A percentile compares a stretch with the other conserved stretches of the same genome.
Conservation (phyloP, 2,888 invertebrate species). For the Coelopa pilipes region DNA sequence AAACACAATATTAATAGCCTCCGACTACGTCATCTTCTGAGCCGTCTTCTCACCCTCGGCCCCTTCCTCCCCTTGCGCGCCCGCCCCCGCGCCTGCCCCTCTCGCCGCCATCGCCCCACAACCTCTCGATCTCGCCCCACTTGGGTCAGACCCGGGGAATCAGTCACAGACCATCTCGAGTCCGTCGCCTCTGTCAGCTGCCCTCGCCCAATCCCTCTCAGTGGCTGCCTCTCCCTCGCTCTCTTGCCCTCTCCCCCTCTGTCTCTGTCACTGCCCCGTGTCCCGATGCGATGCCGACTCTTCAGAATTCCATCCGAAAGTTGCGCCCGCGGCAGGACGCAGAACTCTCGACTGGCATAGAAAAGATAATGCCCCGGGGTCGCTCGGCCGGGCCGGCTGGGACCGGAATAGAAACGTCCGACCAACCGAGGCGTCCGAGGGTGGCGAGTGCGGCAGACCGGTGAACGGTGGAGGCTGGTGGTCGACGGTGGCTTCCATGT, state of each 20-base stretch:
- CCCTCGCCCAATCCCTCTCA: too few relatives aligned
- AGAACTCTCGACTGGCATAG: constrained; percentile 61
- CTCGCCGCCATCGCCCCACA: too few relatives aligned
- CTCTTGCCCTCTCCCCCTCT: neutral
- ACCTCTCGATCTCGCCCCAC: too few relatives aligned
- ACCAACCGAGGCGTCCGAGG: neutral
- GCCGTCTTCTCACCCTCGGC: neutral
- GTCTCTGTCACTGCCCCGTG: neutral
- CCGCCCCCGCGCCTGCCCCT: too few relatives aligned
- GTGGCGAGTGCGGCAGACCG: neutral
- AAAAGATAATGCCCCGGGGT: constrained; percentile 59
- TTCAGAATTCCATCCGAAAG: constrained; percentile 59
- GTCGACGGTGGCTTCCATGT: neutral
- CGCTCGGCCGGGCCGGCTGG: constrained; percentile 47
- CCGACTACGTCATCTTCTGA: neutral
- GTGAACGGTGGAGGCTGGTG: neutral
- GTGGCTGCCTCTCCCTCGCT: too few relatives aligned
- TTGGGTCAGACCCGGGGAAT: too few relatives aligned
- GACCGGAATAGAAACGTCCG: constrained; percentile 59
- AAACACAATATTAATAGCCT: constrained; percentile 20
- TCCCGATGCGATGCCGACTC: constrained; percentile 46
- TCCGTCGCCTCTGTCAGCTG: too few relatives aligned
- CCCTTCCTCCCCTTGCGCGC: too few relatives aligned
- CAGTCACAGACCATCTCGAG: too few relatives aligned
- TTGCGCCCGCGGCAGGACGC: constrained; percentile 58